Percentiles rank a stretch among this genome's conserved stretches.
phyloP scores from a whole-genome alignment of 2,797 vertebrate genomes.

The Falco columbarius region DNA sequence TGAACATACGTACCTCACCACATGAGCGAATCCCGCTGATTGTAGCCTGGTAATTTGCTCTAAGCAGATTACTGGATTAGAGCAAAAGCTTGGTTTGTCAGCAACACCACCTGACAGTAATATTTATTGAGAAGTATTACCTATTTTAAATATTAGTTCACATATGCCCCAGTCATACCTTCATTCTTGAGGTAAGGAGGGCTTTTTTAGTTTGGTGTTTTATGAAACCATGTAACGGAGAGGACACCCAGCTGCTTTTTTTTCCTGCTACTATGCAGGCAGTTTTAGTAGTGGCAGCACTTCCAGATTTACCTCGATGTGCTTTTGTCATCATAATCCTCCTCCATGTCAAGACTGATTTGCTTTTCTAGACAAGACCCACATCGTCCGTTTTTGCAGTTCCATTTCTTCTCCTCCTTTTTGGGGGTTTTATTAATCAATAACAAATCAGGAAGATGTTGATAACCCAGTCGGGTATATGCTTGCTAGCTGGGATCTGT shows the following conservation, averaged over 20 bases:
- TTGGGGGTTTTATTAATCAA: background rate
- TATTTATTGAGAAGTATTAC: conserved; percentile 42
- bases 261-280: background rate
- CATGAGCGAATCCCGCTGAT: conserved; percentile 78
- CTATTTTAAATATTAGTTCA: conserved; percentile 47
- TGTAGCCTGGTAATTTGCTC: conserved; percentile 81
- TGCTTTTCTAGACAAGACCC: conserved; percentile 15
- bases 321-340: conserved; percentile 75
- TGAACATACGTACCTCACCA: conserved; percentile 55
- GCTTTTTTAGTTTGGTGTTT: background rate
- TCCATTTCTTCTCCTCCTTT: background rate
- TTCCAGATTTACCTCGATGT: conserved; percentile 69
- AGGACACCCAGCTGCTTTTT: background rate
- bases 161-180: background rate
- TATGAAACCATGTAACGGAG: accelerated
- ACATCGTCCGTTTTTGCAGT: background rate
- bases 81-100: conserved; percentile 55
- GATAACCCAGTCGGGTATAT: conserved; percentile 83
- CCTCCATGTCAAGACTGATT: conserved; percentile 74
- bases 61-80: conserved; percentile 87
- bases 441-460: conserved; percentile 78
- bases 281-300: conserved; percentile 26
- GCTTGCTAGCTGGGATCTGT: conserved; percentile 91
- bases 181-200: background rate
- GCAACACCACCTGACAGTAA: conserved; percentile 66